A percentile compares a stretch with the other conserved stretches of the same genome.
These are phyloP conservation scores for Zophobas morio DNA, from an alignment of 1,140 invertebrate genomes.

Conservation along the genomic window DNA sequence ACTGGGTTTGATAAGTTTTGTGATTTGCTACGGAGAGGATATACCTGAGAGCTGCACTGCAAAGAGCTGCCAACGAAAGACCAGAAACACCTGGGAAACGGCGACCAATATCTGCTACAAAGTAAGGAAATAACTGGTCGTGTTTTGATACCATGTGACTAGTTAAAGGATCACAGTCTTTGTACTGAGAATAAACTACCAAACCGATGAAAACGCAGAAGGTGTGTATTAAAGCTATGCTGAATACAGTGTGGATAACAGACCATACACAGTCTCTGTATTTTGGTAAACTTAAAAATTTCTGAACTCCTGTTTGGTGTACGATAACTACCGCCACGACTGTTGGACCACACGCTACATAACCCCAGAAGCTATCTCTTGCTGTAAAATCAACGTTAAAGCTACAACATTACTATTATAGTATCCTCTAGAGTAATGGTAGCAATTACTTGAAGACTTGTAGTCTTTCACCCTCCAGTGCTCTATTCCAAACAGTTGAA, in stretches of 20 bases:
- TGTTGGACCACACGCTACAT: constrained; percentile 73
- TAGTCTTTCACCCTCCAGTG: constrained; percentile 70
- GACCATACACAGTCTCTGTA: constrained; percentile 68
- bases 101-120: constrained; percentile 71
- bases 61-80: constrained; percentile 77
- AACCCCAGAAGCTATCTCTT: constrained; percentile 74
- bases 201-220: constrained; percentile 74
- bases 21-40: background rate
- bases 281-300: constrained; percentile 73
- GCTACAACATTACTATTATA: background rate
- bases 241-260: constrained; percentile 66
- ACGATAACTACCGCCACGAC: constrained; percentile 73
- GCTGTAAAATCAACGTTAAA: constrained; percentile 71
- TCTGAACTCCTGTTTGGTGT: constrained; percentile 75
- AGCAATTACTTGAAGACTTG: constrained; percentile 56
- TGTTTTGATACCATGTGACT: constrained; percentile 69
- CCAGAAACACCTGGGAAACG: constrained; percentile 73
- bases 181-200: constrained; percentile 81
- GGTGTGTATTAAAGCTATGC: constrained; percentile 69
- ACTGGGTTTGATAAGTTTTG: constrained; percentile 63
- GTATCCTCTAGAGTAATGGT: too few species aligned
- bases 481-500: constrained; percentile 67
- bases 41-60: constrained; percentile 77
- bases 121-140: constrained; percentile 71
- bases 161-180: constrained; percentile 79